phyloP scores from a whole-genome alignment of 2,113 vertebrate species.

The Fregata magnificens region DNA sequence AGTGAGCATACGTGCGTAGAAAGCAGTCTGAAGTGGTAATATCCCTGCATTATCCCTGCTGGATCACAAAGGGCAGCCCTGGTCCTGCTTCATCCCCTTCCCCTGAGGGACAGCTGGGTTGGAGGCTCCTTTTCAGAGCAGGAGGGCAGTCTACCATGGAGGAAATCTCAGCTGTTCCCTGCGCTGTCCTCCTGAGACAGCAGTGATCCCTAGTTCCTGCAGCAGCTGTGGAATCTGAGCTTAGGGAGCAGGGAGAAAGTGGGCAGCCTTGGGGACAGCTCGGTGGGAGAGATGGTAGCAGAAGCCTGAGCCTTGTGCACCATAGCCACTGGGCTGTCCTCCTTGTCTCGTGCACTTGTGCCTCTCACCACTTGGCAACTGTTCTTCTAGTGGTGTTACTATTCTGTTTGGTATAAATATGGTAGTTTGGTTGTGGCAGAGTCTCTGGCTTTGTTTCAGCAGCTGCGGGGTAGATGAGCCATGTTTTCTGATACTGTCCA shows the following conservation, averaged over 20 bases:
- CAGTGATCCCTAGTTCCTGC: background rate
- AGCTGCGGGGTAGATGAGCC: background rate
- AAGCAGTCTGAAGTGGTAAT: background rate
- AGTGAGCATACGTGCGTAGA: fast-evolving
- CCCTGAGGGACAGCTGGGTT: background rate
- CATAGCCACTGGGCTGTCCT: background rate
- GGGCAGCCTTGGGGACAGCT: background rate
- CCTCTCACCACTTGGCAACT: background rate
- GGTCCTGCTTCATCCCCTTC: background rate
- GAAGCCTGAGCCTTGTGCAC: background rate
- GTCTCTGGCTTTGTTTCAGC: background rate
- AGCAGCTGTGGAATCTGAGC: background rate
- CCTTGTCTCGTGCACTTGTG: background rate
- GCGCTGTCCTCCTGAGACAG: background rate
- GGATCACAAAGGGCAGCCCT: background rate
- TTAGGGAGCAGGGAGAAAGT: background rate
- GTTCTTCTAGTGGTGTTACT: background rate
- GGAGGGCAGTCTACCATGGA: background rate
- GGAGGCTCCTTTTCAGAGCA: background rate
- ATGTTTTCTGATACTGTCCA: background rate
- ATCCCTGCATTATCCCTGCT: background rate
- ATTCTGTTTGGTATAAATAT: background rate
- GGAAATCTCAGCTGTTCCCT: background rate
- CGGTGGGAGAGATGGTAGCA: background rate
- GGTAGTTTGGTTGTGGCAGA: background rate